Conservation (phyloP, 2,113 vertebrate genomes). For the Talpa occidentalis region DNA sequence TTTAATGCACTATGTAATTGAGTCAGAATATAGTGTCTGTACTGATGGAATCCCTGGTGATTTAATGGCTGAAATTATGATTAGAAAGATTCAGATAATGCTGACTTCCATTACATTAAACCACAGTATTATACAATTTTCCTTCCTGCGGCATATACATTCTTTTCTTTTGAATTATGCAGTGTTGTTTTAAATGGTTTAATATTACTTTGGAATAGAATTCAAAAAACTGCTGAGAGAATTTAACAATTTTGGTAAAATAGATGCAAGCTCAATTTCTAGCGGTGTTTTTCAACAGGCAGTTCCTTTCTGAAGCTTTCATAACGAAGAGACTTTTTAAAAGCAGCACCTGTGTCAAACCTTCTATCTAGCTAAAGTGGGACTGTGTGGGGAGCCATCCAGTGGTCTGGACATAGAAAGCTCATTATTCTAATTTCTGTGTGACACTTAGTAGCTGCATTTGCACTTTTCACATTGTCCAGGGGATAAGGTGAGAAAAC, state of each 20-base stretch:
- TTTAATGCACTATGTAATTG: constrained; percentile 83
- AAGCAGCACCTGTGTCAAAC: not conserved
- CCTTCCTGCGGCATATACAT: constrained; percentile 65
- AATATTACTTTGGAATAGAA: constrained; percentile 76
- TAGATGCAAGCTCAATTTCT: constrained; percentile 66
- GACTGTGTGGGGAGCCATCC: not conserved
- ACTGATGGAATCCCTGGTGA: constrained; percentile 81
- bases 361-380: not conserved
- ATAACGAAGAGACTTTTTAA: constrained; percentile 18
- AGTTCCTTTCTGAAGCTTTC: constrained; percentile 50
- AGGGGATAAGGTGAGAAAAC: constrained; percentile 54
- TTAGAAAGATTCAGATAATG: constrained; percentile 80
- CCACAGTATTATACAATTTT: constrained; percentile 75
- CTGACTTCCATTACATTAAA: constrained; percentile 82
- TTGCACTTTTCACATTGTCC: constrained; percentile 33
- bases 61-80: constrained; percentile 83
- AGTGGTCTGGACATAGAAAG: not conserved
- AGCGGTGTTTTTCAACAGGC: constrained; percentile 43
- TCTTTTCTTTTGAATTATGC: constrained; percentile 83
- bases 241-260: constrained; percentile 65
- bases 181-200: constrained; percentile 76
- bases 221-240: constrained; percentile 65
- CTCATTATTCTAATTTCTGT: not conserved
- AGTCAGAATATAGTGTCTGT: constrained; percentile 81
- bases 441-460: not conserved